These are phyloP conservation scores for Andricus quercusramuli DNA, from an alignment of 2,888 invertebrate genomes.

Conservation along the genomic window DNA sequence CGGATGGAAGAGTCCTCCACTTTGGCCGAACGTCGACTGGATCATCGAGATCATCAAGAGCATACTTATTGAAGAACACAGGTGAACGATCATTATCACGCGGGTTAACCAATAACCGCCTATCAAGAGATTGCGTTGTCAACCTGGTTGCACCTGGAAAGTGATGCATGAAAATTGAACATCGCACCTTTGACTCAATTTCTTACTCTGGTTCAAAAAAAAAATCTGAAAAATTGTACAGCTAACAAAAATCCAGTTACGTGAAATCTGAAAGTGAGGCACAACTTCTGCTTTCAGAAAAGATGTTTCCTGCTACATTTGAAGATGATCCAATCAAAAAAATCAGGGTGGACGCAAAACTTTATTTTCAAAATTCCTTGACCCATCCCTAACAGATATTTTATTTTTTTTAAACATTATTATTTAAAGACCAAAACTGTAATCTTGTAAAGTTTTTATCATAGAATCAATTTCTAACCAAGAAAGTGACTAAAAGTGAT, in stretches of 20 bases:
- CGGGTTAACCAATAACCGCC: slow-evolving; percentile 73
- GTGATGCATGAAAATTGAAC: background rate
- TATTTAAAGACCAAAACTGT: no score
- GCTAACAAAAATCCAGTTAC: no score
- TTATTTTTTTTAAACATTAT: no score
- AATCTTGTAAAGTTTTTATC: no score
- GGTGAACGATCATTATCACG: slow-evolving; percentile 80
- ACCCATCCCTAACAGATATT: no score
- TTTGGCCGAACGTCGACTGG: slow-evolving; percentile 54
- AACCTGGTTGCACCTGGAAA: slow-evolving; percentile 73
- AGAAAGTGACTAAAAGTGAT: no score
- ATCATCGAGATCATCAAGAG: slow-evolving; percentile 79
- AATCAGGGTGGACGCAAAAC: background rate
- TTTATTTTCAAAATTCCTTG: no score
- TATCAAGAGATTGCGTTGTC: slow-evolving; percentile 72
- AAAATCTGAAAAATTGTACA: no score
- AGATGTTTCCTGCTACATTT: background rate
- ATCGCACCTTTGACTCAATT: slow-evolving; percentile 42
- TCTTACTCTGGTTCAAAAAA: no score
- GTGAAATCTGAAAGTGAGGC: no score
- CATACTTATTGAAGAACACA: slow-evolving; percentile 87
- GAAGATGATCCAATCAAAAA: background rate
- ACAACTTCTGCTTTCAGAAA: background rate
- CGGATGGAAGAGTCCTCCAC: slow-evolving; percentile 54
- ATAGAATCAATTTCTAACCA: no score